Evolutionary conservation across 2,888 invertebrate species (phyloP).

Genomic region (Pollenia angustigena): DNA sequence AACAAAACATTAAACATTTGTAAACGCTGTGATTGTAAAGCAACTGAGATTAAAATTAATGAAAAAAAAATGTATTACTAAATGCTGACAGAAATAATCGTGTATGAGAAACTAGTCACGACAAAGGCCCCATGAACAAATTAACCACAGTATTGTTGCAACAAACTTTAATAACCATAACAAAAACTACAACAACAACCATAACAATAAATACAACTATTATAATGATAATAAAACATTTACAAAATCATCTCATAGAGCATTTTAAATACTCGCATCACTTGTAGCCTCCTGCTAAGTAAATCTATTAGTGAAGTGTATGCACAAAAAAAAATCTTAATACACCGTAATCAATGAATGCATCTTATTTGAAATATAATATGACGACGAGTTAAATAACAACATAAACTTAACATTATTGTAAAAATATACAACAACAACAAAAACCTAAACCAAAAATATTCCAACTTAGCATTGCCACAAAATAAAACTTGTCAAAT

Average conservation of each 20-base stretch:
- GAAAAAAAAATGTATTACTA: conserved; percentile 40
- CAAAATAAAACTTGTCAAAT: conserved; percentile 47
- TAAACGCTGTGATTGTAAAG: conserved; percentile 57
- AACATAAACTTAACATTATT: conserved; percentile 29
- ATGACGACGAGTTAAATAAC: not conserved
- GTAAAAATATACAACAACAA: not conserved
- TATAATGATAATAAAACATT: conserved; percentile 45
- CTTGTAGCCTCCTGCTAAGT: conserved; percentile 5
- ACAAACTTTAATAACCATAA: conserved; percentile 42
- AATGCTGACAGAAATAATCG: conserved; percentile 78
- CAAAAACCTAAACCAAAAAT: conserved; percentile 36
- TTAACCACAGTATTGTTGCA: conserved; percentile 66
- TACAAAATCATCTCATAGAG: conserved; percentile 39
- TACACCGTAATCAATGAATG: conserved; percentile 68
- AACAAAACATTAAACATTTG: conserved; percentile 58
- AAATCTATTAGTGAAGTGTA: conserved; percentile 5
- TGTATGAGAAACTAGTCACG: conserved; percentile 82
- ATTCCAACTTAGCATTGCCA: conserved; percentile 19
- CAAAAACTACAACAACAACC: conserved; percentile 9
- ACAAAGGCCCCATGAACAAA: conserved; percentile 77
- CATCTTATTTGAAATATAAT: conserved; percentile 66
- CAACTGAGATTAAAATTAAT: not conserved
- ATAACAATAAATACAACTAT: conserved; percentile 23
- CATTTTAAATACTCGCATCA: conserved; percentile 44
- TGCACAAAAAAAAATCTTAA: not conserved